Evolutionary conservation across 1,140 invertebrate species (phyloP).

Genomic region (Ephestia elutella): DNA sequence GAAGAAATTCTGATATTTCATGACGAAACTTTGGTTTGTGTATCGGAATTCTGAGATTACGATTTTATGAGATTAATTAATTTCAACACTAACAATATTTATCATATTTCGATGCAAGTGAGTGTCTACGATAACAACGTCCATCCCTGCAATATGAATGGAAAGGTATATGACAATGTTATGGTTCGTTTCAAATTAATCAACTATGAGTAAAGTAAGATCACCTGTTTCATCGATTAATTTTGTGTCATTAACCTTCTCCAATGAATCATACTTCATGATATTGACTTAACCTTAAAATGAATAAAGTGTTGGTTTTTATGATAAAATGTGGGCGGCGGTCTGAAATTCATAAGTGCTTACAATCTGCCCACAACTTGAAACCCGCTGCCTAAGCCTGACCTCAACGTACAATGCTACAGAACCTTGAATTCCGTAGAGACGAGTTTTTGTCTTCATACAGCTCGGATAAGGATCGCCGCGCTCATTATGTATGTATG

Average conservation of each 20-base stretch:
- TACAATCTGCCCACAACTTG: slow-evolving; percentile 5
- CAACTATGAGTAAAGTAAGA: not conserved
- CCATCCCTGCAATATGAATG: no score
- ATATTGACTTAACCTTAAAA: not conserved
- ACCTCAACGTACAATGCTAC: slow-evolving; percentile 31
- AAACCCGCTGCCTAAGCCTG: slow-evolving; percentile 19
- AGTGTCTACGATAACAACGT: no score
- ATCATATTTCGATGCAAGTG: not conserved
- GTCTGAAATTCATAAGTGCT: not conserved
- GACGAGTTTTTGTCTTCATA: slow-evolving; percentile 50
- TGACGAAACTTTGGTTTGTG: no score
- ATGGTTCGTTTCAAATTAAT: not conserved
- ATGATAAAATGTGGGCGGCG: not conserved
- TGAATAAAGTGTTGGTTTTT: not conserved
- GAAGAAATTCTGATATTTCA: not conserved
- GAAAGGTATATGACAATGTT: no score
- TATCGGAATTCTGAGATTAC: no score
- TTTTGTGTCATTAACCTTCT: slow-evolving; percentile 5
- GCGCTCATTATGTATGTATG: slow-evolving; percentile 36
- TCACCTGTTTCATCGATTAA: slow-evolving; percentile 4
- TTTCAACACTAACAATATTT: not conserved
- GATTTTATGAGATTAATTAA: no score
- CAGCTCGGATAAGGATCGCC: slow-evolving; percentile 33
- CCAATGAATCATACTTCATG: not conserved
- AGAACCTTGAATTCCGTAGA: slow-evolving; percentile 51